Evolutionary conservation across 2,113 vertebrate genomes (phyloP).

Genomic region (Lethenteron camtschaticum): DNA sequence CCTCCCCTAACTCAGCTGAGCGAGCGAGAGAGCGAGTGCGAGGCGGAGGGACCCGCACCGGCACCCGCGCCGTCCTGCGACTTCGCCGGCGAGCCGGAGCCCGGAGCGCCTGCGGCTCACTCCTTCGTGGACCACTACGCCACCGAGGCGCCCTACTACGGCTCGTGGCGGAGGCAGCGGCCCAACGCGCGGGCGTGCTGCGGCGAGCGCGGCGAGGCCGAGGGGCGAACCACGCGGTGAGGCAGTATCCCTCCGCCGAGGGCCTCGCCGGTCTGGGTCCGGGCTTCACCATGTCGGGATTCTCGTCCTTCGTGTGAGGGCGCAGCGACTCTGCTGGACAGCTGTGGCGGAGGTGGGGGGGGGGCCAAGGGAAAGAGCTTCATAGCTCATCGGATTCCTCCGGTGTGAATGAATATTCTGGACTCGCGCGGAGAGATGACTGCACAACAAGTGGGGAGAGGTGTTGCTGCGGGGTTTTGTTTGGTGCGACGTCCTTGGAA

Average conservation of each 20-base stretch:
- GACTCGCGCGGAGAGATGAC: too few species aligned
- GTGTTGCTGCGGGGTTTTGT: too few species aligned
- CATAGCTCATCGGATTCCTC: too few species aligned
- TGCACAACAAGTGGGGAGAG: too few species aligned
- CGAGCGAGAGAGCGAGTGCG: too few species aligned
- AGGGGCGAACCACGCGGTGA: not conserved
- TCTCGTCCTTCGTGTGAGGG: not conserved
- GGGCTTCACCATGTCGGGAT: not conserved
- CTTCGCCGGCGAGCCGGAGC: not conserved
- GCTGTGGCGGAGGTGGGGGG: too few species aligned
- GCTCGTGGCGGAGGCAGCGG: constrained; percentile 2
- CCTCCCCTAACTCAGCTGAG: too few species aligned
- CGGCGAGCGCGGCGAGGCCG: constrained; percentile 3
- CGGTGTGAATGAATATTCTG: too few species aligned
- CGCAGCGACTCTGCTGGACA: not conserved
- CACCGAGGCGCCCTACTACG: not conserved
- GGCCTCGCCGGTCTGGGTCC: not conserved
- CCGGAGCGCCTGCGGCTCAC: not conserved
- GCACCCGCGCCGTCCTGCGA: too few species aligned
- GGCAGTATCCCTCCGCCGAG: not conserved
- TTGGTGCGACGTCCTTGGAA: too few species aligned
- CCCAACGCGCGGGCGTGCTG: not conserved
- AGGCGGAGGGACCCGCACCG: too few species aligned
- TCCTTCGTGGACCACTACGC: constrained; percentile 2
- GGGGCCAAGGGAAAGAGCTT: too few species aligned